Evolutionary conservation across 2,797 vertebrate genomes (phyloP).

Genomic region (Propithecus perrieri): DNA sequence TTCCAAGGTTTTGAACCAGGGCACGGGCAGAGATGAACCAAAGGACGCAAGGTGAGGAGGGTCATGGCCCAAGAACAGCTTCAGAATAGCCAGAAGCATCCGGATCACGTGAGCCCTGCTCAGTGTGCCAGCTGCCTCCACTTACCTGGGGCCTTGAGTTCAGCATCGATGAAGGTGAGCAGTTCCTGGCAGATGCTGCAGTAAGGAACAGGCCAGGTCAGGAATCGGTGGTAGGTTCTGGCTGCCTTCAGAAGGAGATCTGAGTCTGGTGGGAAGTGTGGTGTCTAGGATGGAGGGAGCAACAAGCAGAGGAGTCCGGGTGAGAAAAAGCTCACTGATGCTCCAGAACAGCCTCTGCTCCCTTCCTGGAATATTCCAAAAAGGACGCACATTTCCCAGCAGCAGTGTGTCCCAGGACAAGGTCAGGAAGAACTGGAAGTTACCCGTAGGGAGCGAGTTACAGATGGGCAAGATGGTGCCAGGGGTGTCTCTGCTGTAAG

Average conservation of each 20-base stretch:
- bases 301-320: background rate
- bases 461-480: background rate
- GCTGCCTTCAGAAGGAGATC: conserved; percentile 91
- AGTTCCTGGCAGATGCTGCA: conserved; percentile 91
- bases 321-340: background rate
- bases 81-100: background rate
- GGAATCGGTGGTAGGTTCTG: conserved; percentile 90
- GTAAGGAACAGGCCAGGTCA: conserved; percentile 97
- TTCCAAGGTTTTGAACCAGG: background rate
- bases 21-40: background rate
- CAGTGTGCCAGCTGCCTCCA: fast-evolving
- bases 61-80: background rate
- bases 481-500: background rate
- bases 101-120: background rate
- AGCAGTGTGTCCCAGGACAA: background rate
- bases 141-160: conserved; percentile 94
- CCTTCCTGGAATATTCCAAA: conserved; percentile 5
- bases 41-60: background rate
- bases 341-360: fast-evolving
- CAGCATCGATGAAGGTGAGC: conserved; percentile 92
- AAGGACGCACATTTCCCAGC: background rate
- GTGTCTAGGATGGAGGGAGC: conserved; percentile 86
- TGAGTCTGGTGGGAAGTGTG: conserved; percentile 89
- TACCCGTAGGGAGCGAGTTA: background rate
- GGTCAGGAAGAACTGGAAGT: background rate